These are phyloP conservation scores for Phaethornis superciliosus DNA, from an alignment of 2,113 vertebrate species.

Conservation along the genomic window DNA sequence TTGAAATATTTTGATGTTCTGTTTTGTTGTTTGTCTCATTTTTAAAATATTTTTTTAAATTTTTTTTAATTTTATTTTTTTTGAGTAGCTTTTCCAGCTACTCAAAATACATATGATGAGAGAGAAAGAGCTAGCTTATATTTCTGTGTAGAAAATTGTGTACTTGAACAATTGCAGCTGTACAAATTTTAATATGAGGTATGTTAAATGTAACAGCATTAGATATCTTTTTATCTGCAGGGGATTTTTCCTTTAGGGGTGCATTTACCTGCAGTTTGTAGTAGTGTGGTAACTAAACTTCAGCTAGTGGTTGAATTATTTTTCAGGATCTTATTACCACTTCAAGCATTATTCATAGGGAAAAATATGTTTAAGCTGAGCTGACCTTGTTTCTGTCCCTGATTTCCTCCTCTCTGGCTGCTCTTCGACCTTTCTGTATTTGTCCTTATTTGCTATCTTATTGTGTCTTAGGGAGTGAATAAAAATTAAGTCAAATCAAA, in stretches of 20 bases:
- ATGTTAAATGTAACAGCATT: not conserved
- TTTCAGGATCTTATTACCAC: not conserved
- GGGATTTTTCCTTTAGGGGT: not conserved
- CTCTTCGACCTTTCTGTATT: constrained; percentile 33
- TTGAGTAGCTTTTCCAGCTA: not conserved
- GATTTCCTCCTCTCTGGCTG: not conserved
- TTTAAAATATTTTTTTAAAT: too few relatives aligned
- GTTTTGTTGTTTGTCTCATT: not conserved
- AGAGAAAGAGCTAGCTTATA: not conserved
- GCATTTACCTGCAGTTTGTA: not conserved
- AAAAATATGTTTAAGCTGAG: constrained; percentile 12
- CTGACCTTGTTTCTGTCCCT: not conserved
- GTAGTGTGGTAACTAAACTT: not conserved
- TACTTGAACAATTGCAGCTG: not conserved
- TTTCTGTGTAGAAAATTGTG: not conserved
- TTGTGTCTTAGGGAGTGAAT: constrained; percentile 4
- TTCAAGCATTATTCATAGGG: not conserved
- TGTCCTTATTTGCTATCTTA: constrained; percentile 6
- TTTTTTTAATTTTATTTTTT: too few relatives aligned
- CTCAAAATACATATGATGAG: not conserved
- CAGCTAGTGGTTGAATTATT: not conserved
- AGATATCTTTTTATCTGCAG: not conserved
- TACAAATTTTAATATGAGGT: not conserved
- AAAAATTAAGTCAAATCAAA: constrained; percentile 39
- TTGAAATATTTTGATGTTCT: not conserved